phyloP scores from a whole-genome alignment of 2,113 vertebrate species.

The Cryptomyrus ogoouensis region DNA sequence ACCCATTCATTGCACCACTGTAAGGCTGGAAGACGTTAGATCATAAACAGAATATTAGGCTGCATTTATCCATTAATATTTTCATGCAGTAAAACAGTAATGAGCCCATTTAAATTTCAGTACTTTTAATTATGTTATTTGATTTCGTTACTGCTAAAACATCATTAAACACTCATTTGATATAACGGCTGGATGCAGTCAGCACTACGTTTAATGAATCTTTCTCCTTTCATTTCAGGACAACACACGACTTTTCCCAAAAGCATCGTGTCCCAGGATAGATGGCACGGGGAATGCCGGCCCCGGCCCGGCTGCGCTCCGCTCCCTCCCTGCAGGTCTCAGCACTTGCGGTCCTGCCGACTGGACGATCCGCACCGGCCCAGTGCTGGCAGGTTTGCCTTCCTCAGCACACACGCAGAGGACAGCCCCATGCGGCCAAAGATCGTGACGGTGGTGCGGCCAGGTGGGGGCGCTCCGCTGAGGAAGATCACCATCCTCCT shows the following conservation, averaged over 20 bases:
- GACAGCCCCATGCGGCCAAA: constrained; percentile 62
- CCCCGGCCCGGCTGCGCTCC: constrained; percentile 22
- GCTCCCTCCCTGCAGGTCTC: constrained; percentile 7
- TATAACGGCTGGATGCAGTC: background rate
- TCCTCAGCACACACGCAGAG: constrained; percentile 51
- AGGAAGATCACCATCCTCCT: constrained; percentile 71
- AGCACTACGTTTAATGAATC: background rate
- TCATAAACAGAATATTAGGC: background rate
- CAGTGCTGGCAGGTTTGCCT: constrained; percentile 38
- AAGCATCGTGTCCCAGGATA: background rate
- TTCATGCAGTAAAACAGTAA: background rate
- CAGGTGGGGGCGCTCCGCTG: constrained; percentile 35
- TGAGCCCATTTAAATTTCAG: background rate
- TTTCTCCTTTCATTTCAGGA: constrained; percentile 14
- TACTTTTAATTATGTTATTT: background rate
- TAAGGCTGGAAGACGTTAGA: background rate
- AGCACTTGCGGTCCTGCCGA: background rate
- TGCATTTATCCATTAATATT: background rate
- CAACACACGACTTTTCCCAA: background rate
- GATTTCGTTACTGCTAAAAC: background rate
- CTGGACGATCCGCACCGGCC: background rate
- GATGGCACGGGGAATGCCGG: background rate
- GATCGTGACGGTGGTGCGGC: constrained; percentile 71
- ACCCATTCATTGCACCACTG: background rate
- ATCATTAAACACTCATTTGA: background rate